A percentile compares a stretch with the other conserved stretches of the same genome.
phyloP scores from a whole-genome alignment of 2,888 invertebrate species.

The Caenorhabditis zanzibari region DNA sequence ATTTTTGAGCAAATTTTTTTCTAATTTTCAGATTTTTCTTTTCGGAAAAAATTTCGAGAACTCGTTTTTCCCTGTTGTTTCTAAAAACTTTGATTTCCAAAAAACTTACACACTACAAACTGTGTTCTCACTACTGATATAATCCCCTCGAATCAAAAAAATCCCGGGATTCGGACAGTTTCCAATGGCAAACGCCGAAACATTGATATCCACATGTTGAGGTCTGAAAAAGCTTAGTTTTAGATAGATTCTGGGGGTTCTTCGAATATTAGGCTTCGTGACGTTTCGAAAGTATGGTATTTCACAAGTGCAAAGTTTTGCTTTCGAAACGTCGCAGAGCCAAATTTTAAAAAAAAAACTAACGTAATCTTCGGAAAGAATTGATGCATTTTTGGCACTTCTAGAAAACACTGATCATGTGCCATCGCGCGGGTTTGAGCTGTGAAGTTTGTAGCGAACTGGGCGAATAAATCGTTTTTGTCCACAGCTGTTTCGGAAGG shows the following conservation, averaged over 20 bases:
- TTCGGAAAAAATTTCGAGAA: too few species aligned
- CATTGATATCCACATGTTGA: conserved; percentile 64
- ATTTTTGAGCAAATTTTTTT: too few species aligned
- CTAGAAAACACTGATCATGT: conserved; percentile 58
- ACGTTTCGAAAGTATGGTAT: too few species aligned
- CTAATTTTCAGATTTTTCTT: too few species aligned
- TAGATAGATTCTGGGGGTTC: too few species aligned
- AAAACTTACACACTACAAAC: conserved; percentile 63
- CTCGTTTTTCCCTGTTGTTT: too few species aligned
- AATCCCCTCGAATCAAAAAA: conserved; percentile 74
- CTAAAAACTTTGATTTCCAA: not conserved
- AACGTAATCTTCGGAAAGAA: conserved; percentile 33
- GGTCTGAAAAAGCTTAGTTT: conserved; percentile 68
- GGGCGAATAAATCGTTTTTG: conserved; percentile 21
- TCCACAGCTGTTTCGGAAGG: not conserved
- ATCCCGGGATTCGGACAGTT: conserved; percentile 72
- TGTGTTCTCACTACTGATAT: conserved; percentile 69
- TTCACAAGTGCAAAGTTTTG: too few species aligned
- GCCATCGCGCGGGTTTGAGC: conserved; percentile 31
- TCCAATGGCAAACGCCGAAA: conserved; percentile 68
- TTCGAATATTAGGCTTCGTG: not conserved
- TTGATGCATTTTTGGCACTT: conserved; percentile 21
- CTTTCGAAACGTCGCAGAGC: not conserved
- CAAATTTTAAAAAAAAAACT: not conserved
- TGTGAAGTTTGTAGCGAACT: conserved; percentile 25